Evolutionary conservation across 2,797 vertebrate genomes (phyloP), one percentile per base, ranked within the genome.

Genomic region (Lacerta bilineata): DNA sequence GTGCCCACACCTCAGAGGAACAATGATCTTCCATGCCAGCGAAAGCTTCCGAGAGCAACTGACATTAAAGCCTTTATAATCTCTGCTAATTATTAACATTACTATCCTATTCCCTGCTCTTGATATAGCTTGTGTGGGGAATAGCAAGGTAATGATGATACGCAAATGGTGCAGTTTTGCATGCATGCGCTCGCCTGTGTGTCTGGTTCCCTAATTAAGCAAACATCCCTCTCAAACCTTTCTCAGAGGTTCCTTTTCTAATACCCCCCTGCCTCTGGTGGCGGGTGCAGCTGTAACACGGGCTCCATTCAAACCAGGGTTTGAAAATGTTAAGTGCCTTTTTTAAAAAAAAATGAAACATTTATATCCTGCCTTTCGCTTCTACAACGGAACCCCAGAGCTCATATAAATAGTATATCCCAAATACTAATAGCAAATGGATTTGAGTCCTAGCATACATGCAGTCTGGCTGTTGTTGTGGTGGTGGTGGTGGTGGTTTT

Each of bases 21-120:
- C 27, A 13, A 85, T 75, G 69, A 64, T 81, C n/a, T 13, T 81
- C 87, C 75, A 91, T 87, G 72, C 18, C 27, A n/a, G 2, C 0
- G n/a, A 83, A 87, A 88, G 68, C 69, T 78, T 50, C 33, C 9
- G 20, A 76, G 41, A 81, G 66, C 55, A 71, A 59, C 6, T 72
- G 59, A 17, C 59, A 66, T 86, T n/a, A 66, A 81, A 81, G 13
- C 90, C 71, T 41, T 50, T n/a, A 75, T 81, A 59, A 78, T 72
- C 64, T 88, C 64, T 17, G 4, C 81, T 88, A 83, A 88, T 90
- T 64, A 90, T 79, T 71, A 87, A 69, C 68, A 72, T 90, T 87
- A 33, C 85, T 66, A 25, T 41, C 59, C 27, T 69, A 55, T 69
- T 83, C 80, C 64, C 80, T 29, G 13, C 64, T 76, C 84, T 86